These are phyloP conservation scores for Phalacrocorax carbo DNA, from an alignment of 2,113 vertebrate genomes.

Conservation along the genomic window DNA sequence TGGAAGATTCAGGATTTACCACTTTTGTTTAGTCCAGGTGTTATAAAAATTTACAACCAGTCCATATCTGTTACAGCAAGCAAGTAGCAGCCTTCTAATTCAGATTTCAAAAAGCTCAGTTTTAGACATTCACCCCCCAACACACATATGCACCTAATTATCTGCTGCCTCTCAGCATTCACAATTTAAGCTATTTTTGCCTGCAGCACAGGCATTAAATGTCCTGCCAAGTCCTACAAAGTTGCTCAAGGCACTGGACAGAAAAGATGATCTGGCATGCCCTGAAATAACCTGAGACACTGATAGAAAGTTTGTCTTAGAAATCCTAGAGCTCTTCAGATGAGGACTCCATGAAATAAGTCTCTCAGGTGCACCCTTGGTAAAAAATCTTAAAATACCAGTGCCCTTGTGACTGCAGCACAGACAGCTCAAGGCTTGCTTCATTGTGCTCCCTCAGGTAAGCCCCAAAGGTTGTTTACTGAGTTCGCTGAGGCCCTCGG, in stretches of 20 bases:
- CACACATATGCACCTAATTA: background rate
- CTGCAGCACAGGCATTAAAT: background rate
- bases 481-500: fast-evolving
- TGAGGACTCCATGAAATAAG: background rate
- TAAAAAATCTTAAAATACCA: background rate
- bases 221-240: background rate
- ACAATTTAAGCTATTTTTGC: background rate
- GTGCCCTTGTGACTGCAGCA: background rate
- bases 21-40: background rate
- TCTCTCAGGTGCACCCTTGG: background rate
- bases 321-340: background rate
- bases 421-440: background rate
- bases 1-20: background rate
- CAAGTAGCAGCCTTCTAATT: background rate
- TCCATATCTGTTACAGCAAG: background rate
- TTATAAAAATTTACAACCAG: background rate
- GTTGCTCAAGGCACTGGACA: background rate
- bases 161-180: background rate
- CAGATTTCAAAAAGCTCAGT: background rate
- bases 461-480: background rate
- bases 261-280: background rate
- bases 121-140: background rate
- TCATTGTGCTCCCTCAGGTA: background rate
- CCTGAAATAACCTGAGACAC: background rate
- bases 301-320: background rate